A percentile compares a stretch with the other conserved stretches of the same genome.
Conservation (phyloP, 2,888 invertebrate genomes). For the Andrena bucephala region DNA sequence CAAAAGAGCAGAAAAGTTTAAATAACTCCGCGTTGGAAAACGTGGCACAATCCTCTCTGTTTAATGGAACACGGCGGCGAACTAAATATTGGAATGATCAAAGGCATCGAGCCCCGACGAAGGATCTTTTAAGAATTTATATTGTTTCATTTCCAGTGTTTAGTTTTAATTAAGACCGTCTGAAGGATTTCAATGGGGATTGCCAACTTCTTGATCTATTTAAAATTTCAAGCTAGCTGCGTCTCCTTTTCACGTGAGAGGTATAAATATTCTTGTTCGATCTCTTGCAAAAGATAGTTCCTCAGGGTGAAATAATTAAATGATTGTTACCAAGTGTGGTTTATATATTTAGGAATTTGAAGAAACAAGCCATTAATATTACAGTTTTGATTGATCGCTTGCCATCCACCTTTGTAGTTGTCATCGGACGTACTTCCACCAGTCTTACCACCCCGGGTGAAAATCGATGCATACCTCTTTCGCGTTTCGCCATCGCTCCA, state of each 20-base stretch:
- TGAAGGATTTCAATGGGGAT: background rate
- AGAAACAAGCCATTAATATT: background rate
- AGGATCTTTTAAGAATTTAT: slow-evolving; percentile 50
- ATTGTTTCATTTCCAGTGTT: slow-evolving; percentile 56
- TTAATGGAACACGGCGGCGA: slow-evolving; percentile 28
- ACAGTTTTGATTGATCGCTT: background rate
- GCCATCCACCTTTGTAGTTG: slow-evolving; percentile 1
- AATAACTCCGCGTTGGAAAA: slow-evolving; percentile 50
- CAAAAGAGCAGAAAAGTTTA: slow-evolving; percentile 47
- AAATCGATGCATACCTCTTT: slow-evolving; percentile 36
- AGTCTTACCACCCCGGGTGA: background rate
- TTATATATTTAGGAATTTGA: background rate
- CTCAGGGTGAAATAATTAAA: background rate
- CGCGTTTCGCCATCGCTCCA: slow-evolving; percentile 16
- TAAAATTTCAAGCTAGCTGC: slow-evolving; percentile 7
- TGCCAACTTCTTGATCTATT: slow-evolving; percentile 3
- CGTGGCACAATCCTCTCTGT: slow-evolving; percentile 43
- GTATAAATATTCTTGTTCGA: background rate
- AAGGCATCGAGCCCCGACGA: slow-evolving; percentile 32
- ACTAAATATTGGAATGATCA: slow-evolving; percentile 50
- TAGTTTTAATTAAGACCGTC: slow-evolving; percentile 45
- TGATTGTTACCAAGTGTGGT: background rate
- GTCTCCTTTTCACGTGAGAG: background rate
- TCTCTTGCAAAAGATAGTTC: background rate
- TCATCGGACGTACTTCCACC: slow-evolving; percentile 5